Evolutionary conservation across 2,797 vertebrate species (phyloP), one percentile per base, ranked within the genome.

Genomic region (Gambusia yucatana): DNA sequence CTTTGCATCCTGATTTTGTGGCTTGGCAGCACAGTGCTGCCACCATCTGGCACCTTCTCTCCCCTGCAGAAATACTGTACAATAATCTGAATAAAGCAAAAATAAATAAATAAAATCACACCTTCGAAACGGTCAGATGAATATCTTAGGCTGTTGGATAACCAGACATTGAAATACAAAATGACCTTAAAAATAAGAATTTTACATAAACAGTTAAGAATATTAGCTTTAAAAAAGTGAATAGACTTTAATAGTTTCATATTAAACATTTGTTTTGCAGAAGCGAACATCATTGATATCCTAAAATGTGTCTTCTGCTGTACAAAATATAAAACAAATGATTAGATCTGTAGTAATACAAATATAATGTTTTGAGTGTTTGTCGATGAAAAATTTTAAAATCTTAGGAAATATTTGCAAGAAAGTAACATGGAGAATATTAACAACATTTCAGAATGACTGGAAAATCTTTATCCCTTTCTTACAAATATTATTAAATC

Each of bases 21-120:
- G 30, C 77, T 86, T 2, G 78, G 89, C 78, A 87, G 87, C 92
- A 85, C 91, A 93, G 92, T 92, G 90, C 87, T 90, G 91, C 91
- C 92, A 84, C 91, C 89, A 70, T 80, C 89, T 91, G 92, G 87
- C 52, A 57, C 17, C 75, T 36, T 13, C 7, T 47, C 3, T 0
- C 22, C 67, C 74, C 82, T 90, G 85, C 89, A 90, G 13, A 20
- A n/a, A 50, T 43, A 39, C 14, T 4, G 30, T 43, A 25, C 3
- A 14, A n/a, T 9, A 25, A 52, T 52, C 7, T 52, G n/a, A 57
- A 30, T 13, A 39, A 10, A 63, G 0, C 4, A 43, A 1, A 59
- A 43, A 57, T 43, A 59, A 57, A 41, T 46, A 22, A 33, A 36
- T 48, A 36, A 48, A 72, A 72, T 33, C 14, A 8, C 6, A 48